Conservation (phyloP, 1,140 invertebrate species). For the Rhagoletis pomonella region DNA sequence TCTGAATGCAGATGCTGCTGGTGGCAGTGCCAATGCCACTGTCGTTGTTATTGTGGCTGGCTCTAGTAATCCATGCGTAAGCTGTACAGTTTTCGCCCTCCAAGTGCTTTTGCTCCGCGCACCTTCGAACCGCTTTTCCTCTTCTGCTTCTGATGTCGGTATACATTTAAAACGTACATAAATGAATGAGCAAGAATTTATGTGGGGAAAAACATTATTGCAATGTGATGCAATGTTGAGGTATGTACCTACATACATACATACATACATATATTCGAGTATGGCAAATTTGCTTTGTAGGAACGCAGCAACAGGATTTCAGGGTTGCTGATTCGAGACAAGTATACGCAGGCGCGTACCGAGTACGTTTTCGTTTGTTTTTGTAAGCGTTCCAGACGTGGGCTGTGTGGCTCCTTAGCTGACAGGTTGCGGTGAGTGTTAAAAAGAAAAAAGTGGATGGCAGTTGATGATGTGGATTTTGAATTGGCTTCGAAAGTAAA, state of each 20-base stretch:
- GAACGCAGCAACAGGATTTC: slow-evolving; percentile 40
- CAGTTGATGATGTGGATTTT: neutral
- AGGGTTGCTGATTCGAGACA: slow-evolving; percentile 28
- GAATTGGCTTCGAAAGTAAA: slow-evolving; percentile 39
- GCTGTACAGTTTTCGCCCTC: neutral
- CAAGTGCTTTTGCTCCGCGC: neutral
- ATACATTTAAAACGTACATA: slow-evolving; percentile 35
- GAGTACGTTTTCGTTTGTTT: neutral
- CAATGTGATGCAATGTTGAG: slow-evolving; percentile 47
- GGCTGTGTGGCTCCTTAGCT: neutral
- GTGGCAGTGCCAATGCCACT: neutral
- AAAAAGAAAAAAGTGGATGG: slow-evolving; percentile 9
- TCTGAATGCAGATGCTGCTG: neutral
- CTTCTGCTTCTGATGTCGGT: neutral
- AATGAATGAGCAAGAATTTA: slow-evolving; percentile 48
- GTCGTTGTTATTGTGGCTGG: neutral
- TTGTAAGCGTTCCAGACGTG: neutral
- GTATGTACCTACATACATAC: neutral
- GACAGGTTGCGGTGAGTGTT: neutral
- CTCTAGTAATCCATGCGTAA: neutral
- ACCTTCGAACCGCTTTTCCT: neutral
- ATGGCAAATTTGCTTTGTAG: neutral
- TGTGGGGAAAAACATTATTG: slow-evolving; percentile 4
- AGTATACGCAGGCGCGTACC: slow-evolving; percentile 29
- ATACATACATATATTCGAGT: no score